Evolutionary conservation across 2,888 invertebrate species (phyloP).

Genomic region (Coleophora flavipennella): DNA sequence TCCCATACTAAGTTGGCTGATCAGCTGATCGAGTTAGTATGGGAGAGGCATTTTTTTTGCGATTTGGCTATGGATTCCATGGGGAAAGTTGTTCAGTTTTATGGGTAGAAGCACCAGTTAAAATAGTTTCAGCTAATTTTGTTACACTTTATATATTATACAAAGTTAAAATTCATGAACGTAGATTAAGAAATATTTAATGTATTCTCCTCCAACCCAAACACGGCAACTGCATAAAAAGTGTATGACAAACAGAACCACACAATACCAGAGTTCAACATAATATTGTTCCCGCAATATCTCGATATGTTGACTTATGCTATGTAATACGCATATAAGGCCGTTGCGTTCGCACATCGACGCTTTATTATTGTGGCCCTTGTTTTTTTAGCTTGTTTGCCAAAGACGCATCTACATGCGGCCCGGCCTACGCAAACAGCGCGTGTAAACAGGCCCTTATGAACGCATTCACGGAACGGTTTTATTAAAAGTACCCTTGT

Average conservation of each 20-base stretch:
- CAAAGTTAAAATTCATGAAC: no score
- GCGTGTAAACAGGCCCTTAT: conserved; percentile 63
- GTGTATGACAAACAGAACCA: conserved; percentile 22
- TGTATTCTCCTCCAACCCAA: no score
- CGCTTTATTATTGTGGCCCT: conserved; percentile 45
- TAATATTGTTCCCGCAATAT: conserved; percentile 14
- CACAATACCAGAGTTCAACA: conserved; percentile 39
- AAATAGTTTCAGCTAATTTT: no score
- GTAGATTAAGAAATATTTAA: no score
- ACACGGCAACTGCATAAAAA: neutral
- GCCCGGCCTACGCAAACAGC: conserved; percentile 60
- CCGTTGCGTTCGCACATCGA: conserved; percentile 26
- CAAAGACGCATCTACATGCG: conserved; percentile 66
- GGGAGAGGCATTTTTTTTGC: no score
- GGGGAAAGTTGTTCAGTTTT: no score
- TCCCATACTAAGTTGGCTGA: no score
- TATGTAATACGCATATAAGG: conserved; percentile 26
- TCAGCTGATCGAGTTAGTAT: no score
- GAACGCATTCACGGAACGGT: conserved; percentile 42
- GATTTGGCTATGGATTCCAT: no score
- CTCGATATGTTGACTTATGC: conserved; percentile 34
- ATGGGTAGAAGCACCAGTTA: no score
- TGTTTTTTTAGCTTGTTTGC: conserved; percentile 70
- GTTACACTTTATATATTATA: no score
- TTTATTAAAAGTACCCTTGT: conserved; percentile 44